These are phyloP conservation scores for Trichosurus vulpecula DNA, from an alignment of 2,797 vertebrate genomes.

Conservation along the genomic window DNA sequence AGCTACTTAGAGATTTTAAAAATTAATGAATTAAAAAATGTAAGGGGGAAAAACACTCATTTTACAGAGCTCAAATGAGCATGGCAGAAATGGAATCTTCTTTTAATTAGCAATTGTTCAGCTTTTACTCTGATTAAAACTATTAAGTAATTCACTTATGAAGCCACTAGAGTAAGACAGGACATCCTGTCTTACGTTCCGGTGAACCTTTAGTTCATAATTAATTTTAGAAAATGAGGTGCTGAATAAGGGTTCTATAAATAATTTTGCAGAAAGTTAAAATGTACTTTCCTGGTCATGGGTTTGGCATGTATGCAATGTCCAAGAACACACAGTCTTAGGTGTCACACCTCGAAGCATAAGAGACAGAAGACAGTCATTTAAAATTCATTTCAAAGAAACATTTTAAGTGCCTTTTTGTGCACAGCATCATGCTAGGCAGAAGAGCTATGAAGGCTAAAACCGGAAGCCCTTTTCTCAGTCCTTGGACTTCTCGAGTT, in stretches of 20 bases:
- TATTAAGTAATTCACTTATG: neutral
- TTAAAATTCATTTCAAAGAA: neutral
- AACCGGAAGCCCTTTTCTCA: too few species aligned
- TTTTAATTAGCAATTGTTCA: neutral
- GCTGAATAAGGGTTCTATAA: neutral
- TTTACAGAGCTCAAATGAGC: neutral
- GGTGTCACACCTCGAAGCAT: neutral
- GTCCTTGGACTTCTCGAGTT: too few species aligned
- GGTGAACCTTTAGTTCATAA: neutral
- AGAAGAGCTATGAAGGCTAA: too few species aligned
- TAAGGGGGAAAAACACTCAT: neutral
- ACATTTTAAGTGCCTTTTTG: too few species aligned
- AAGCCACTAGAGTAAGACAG: neutral
- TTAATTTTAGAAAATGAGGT: neutral
- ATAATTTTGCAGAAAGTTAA: conserved; percentile 8
- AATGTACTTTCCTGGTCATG: neutral
- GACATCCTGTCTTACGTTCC: neutral
- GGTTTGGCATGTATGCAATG: neutral
- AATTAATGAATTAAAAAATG: neutral
- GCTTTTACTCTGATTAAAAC: neutral
- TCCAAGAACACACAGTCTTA: conserved; percentile 25
- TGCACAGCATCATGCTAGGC: too few species aligned
- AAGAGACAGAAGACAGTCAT: neutral
- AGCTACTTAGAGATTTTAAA: neutral
- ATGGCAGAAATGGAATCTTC: neutral